Base-by-base conservation (phyloP, 2,888 invertebrate species). In the Harpagoxenus sublaevis region DNA sequence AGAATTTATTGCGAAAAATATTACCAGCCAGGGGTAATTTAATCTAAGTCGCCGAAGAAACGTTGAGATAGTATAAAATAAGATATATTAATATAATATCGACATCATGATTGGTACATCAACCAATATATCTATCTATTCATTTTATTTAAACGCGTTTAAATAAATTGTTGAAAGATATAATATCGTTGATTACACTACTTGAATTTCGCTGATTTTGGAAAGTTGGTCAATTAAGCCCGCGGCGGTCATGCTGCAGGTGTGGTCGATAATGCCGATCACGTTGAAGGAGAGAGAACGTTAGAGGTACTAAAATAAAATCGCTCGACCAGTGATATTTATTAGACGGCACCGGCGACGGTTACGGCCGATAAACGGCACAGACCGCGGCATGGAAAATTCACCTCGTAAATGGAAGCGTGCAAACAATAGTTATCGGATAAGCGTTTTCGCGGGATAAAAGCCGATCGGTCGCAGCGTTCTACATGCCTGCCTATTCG, bases 281-380 rank as follows among this genome's bases (percentile, higher is more conserved):
- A 74, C 31, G 6, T 28, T 39, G 28, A 73, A 57, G 57, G 12
- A 48, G 75, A 39, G 71, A 71, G 35, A 53, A 35, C 60, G 31
- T 74, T 62, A 62, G 9, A 45, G 62, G 23, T 62, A 48, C 10
- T 39, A 42, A 51, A 77, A 77, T 77, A 77, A 65, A 65, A 65
- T 77, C 23, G 42, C 12, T 39, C 28, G 18, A 18, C 39, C 28
- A 66, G 65, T 77, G 60, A 62, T 75, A 75, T 62, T 74, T 75
- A 62, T 77, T 77, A 65, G 62, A 62, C 35, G 35, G 35, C 48
- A 77, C n/a, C 35, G 23, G 28, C 51, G 77, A 66, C 53, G 12
- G 65, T 77, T 77, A 77, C 39, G 18, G 39, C 65, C 65, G 65
- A 65, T 77, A 62, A 75, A 75, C n/a, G 77, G 39, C 66, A 48